These are phyloP conservation scores for Fratercula arctica DNA, from an alignment of 2,797 vertebrate genomes.

Conservation along the genomic window DNA sequence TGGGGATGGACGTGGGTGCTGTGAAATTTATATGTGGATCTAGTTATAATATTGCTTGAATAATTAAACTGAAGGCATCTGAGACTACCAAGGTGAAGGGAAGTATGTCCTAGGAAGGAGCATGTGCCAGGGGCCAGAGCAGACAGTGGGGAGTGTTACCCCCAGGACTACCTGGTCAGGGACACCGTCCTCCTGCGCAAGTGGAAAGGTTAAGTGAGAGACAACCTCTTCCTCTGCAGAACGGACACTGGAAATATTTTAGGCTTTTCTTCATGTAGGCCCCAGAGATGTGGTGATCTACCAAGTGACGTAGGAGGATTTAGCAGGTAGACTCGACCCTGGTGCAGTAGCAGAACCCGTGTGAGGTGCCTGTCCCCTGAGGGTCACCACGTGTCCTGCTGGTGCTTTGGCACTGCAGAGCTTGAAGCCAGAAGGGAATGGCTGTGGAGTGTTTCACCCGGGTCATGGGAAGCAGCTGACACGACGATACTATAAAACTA, in stretches of 20 bases:
- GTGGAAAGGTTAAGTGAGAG: not conserved
- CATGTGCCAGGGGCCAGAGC: not conserved
- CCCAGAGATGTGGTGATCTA: not conserved
- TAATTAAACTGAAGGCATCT: not conserved
- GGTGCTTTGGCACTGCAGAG: not conserved
- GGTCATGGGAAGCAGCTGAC: not conserved
- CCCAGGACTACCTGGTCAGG: not conserved
- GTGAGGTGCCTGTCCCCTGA: not conserved
- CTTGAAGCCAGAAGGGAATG: not conserved
- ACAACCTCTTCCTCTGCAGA: not conserved
- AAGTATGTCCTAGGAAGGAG: not conserved
- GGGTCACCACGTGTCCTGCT: not conserved
- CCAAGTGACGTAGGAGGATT: not conserved
- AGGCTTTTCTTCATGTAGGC: not conserved
- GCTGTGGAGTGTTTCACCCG: rapidly evolving
- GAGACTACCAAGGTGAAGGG: rapidly evolving
- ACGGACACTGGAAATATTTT: not conserved
- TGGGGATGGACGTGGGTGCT: not conserved
- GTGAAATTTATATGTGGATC: not conserved
- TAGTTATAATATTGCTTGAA: not conserved
- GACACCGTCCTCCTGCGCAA: not conserved
- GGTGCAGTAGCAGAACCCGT: not conserved
- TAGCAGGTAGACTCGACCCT: not conserved
- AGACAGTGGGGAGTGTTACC: not conserved
- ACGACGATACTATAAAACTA: not conserved